phyloP scores from a whole-genome alignment of 2,797 vertebrate species.

The Cuniculus paca region DNA sequence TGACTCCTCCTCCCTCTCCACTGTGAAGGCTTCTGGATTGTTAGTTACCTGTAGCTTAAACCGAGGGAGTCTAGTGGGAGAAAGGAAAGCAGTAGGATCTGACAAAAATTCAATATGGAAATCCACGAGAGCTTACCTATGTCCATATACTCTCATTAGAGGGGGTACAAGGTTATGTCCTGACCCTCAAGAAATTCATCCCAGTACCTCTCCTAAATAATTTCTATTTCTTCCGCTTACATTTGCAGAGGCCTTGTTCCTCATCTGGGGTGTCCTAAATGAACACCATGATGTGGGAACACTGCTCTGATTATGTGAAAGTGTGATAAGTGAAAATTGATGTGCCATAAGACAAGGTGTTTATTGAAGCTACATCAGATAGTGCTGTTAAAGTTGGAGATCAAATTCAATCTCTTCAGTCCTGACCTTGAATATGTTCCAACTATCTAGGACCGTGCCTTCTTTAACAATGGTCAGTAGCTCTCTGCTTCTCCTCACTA shows the following conservation, averaged over 20 bases:
- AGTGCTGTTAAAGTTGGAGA: neutral
- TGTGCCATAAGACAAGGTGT: neutral
- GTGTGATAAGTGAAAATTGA: neutral
- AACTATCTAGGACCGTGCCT: neutral
- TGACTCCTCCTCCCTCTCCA: neutral
- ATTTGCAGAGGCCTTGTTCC: constrained; percentile 18
- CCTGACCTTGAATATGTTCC: constrained; percentile 19
- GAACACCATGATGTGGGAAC: neutral
- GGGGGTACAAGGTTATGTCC: neutral
- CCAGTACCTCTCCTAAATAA: neutral
- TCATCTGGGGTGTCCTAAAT: neutral
- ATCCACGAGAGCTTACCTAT: neutral
- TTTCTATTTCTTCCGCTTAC: neutral
- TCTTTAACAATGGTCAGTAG: constrained; percentile 12
- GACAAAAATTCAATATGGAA: neutral
- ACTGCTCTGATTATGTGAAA: constrained; percentile 13
- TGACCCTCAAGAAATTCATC: neutral
- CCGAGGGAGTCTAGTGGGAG: neutral
- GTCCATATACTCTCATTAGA: constrained; percentile 44
- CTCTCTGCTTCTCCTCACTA: neutral
- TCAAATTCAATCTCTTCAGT: neutral
- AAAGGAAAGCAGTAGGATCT: fast-evolving
- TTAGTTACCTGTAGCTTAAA: neutral
- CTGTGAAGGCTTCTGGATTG: neutral
- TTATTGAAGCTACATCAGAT: constrained; percentile 9